Percentiles rank a stretch among this genome's conserved stretches.
Evolutionary conservation across 2,113 vertebrate species (phyloP).

Genomic region (Elephantulus edwardii): DNA sequence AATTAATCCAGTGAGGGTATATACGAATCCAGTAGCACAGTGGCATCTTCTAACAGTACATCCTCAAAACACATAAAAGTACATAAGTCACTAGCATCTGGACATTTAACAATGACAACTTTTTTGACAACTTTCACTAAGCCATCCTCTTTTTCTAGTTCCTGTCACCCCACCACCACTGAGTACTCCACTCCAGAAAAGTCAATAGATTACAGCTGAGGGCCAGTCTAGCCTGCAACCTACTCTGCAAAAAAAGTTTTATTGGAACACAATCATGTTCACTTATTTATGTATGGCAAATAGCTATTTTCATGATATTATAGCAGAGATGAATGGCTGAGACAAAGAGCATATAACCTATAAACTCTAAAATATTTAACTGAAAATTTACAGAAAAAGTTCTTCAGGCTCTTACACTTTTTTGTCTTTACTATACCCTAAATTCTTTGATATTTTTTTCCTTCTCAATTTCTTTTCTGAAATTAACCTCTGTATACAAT

Average conservation of each 20-base stretch:
- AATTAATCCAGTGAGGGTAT: neutral
- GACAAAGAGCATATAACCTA: neutral
- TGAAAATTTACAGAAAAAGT: neutral
- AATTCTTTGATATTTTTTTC: neutral
- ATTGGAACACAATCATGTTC: neutral
- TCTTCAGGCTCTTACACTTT: neutral
- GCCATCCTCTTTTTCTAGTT: neutral
- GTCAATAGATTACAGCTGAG: neutral
- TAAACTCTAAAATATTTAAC: neutral
- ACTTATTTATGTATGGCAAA: neutral
- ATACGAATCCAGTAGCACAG: neutral
- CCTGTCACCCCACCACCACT: neutral
- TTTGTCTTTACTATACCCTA: neutral
- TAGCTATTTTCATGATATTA: neutral
- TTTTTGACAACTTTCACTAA: neutral
- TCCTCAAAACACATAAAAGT: too few species aligned
- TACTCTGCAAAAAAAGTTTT: constrained; percentile 13
- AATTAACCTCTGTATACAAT: neutral
- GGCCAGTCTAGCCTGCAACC: neutral
- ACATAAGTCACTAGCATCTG: neutral
- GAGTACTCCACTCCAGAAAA: neutral
- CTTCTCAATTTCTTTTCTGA: constrained; percentile 13
- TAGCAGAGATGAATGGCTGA: neutral
- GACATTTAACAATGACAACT: neutral
- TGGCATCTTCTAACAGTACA: neutral